Percentiles rank a stretch among this genome's conserved stretches.
phyloP scores from a whole-genome alignment of 2,113 vertebrate species.

The Oreochromis aureus region DNA sequence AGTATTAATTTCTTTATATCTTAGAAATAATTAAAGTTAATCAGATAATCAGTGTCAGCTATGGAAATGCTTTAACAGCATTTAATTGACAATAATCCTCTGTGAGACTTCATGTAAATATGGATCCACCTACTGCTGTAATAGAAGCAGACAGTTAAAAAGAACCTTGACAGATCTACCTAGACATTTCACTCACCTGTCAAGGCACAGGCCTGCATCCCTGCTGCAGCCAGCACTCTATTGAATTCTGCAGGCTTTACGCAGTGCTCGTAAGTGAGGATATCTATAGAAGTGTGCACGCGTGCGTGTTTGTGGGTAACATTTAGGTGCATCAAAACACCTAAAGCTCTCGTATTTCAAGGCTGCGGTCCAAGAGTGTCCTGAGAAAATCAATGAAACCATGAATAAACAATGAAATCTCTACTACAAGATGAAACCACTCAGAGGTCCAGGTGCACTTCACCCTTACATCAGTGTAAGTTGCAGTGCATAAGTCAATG shows the following conservation, averaged over 20 bases:
- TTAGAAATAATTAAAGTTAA: background rate
- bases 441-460: background rate
- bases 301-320: background rate
- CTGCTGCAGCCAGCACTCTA: background rate
- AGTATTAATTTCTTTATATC: background rate
- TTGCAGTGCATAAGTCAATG: background rate
- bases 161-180: background rate
- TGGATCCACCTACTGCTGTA: background rate
- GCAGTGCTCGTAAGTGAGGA: background rate
- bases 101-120: background rate
- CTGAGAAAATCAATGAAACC: conserved; percentile 34
- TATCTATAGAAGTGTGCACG: background rate
- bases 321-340: background rate
- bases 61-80: background rate
- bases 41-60: background rate
- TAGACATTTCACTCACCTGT: conserved; percentile 21
- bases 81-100: background rate
- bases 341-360: conserved; percentile 26
- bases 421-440: background rate
- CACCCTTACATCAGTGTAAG: background rate
- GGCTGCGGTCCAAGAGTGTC: conserved; percentile 5
- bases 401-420: conserved; percentile 53
- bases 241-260: background rate
- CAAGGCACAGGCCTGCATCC: conserved; percentile 33
- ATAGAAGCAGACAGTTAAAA: conserved; percentile 23